These are phyloP conservation scores for Panagrolaimus sp. DNA, from an alignment of 1,140 invertebrate species.

Conservation along the genomic window DNA sequence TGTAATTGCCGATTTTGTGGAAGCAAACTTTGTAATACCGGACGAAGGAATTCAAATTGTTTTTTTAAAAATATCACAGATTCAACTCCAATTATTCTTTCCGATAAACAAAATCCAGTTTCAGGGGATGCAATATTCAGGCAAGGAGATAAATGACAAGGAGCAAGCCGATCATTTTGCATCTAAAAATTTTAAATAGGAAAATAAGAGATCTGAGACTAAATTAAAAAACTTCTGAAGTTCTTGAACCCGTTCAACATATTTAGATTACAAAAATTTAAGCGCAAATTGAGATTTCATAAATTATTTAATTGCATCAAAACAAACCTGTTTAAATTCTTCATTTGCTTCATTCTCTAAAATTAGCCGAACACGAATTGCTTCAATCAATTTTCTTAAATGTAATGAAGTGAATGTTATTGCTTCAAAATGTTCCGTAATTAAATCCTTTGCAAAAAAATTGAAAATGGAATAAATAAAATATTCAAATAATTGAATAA, in stretches of 20 bases:
- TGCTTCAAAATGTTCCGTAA: constrained; percentile 60
- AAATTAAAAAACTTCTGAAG: no score
- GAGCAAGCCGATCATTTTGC: not conserved
- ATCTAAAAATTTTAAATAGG: not conserved
- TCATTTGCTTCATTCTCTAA: constrained; percentile 10
- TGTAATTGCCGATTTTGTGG: constrained; percentile 45
- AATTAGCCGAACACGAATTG: constrained; percentile 20
- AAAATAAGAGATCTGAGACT: not conserved
- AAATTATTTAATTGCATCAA: no score
- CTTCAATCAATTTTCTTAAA: constrained; percentile 25
- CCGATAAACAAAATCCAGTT: constrained; percentile 73
- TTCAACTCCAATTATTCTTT: constrained; percentile 82
- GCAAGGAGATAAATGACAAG: constrained; percentile 66
- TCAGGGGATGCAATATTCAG: constrained; percentile 71
- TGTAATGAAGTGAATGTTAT: constrained; percentile 22
- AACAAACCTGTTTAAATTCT: not conserved
- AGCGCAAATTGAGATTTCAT: no score
- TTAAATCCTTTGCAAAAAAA: constrained; percentile 77
- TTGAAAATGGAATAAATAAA: constrained; percentile 81
- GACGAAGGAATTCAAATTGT: constrained; percentile 76
- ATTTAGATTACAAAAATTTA: no score
- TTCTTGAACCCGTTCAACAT: no score
- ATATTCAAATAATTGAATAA: constrained; percentile 89
- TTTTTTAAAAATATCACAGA: constrained; percentile 81
- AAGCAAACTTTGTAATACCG: constrained; percentile 69